Base-by-base conservation (phyloP, 2,888 invertebrate genomes). In the Cosmia trapezina region DNA sequence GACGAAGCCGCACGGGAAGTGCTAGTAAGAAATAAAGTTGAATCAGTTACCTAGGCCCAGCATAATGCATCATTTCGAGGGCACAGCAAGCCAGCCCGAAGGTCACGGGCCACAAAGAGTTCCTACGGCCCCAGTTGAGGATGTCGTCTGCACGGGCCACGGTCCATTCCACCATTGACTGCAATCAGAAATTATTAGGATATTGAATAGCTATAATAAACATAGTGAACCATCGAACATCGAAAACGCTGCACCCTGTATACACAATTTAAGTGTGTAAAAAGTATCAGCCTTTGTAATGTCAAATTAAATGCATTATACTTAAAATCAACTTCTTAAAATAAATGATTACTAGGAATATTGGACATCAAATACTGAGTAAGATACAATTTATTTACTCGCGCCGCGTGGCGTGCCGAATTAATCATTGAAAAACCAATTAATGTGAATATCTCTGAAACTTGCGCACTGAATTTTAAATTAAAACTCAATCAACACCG, bases 21-120 rank as follows among this genome's bases (percentile, higher is more conserved):
- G n/a, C n/a, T n/a, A n/a, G n/a, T 8, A 3, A 2, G 17, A 47
- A 47, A 14, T 19, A 9, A 56, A 47, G 8, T 17, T 37, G 6
- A 11, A 17, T 45, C 6, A 17, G 19, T 68, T 89, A 98, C 92
- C 99, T 97, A 0, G 99, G 99, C 22, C 98, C 99, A 77, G 99
- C 99, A 83, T 99, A 99, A 95, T 99, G 99, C 99, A 99, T 99
- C 99, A 99, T 99, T 95, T 99, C 99, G 0, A 99, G 98, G 65
- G 99, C 99, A 94, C 99, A 99, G 92, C 99, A 99, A 0, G 99
- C 99, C 83, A 99, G 96, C 70, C 99, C 99, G 94, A 99, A 99
- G 8, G 99, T 99, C 87, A 99, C 94, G 0, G 99, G 99, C 99
- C 99, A 99, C 41, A 99, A 89, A 0, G 99, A 99, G 88, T 97